These are phyloP conservation scores for Aythya baeri DNA, from an alignment of 2,113 vertebrate genomes.

Conservation along the genomic window DNA sequence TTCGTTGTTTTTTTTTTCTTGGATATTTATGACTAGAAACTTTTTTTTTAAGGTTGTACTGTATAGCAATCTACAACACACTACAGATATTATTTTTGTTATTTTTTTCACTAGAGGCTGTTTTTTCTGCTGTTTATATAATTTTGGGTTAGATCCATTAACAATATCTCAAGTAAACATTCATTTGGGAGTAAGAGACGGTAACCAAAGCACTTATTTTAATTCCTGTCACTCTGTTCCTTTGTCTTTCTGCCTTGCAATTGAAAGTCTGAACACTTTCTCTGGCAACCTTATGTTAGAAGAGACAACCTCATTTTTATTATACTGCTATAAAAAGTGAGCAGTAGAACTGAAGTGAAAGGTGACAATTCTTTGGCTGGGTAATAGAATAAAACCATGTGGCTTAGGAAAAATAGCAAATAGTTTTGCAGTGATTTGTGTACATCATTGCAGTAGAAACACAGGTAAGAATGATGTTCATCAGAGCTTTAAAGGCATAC, in stretches of 20 bases:
- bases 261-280: constrained; percentile 26
- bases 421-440: neutral
- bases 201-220: constrained; percentile 31
- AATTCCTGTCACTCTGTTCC: constrained; percentile 14
- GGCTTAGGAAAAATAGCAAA: constrained; percentile 9
- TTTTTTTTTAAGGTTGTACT: neutral
- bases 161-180: neutral
- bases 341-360: constrained; percentile 14
- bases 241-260: constrained; percentile 43
- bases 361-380: constrained; percentile 19
- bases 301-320: constrained; percentile 10
- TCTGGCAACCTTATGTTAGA: neutral
- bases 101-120: neutral
- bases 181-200: constrained; percentile 3
- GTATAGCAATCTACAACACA: neutral
- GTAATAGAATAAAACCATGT: neutral
- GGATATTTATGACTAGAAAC: neutral
- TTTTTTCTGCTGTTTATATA: neutral
- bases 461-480: neutral
- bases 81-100: neutral
- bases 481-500: neutral
- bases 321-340: neutral
- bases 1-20: neutral
- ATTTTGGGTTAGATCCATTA: neutral
- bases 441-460: neutral